Evolutionary conservation across 2,888 invertebrate species (phyloP), one percentile per base, ranked within the genome.

Genomic region (Xestia sexstrigata): DNA sequence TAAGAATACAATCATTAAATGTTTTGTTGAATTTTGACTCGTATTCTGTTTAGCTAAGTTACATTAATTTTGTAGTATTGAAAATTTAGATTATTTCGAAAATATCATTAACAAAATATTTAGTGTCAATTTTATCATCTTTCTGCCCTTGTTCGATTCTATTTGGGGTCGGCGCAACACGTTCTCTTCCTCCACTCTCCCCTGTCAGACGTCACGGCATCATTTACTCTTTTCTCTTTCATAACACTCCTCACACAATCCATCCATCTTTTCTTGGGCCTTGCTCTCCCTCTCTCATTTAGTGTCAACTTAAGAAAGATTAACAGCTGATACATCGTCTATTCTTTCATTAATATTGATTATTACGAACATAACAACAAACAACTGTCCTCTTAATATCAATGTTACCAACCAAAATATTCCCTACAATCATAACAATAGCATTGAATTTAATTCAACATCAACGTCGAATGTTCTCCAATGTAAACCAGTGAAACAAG

Each of bases 401-500:
- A 73, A 52, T 15, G 5, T 23, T 26, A 26, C 20, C 17, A 74
- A 58, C 42, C 26, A 75, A 75, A 75, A 63, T 58, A 75, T 68
- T 11, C 0, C 15, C 9, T 23, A 23, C 20, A 67, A 30, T 63
- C 8, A 23, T 39, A 8, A 49, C n/a, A 82, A 65, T 66, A 5
- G n/a, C n/a, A 70, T 47, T 62, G 8, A 47, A 80, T 66, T 78
- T 47, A 15, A 71, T 55, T 30, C 15, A 26, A 47, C 42, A 49
- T 8, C 39, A 71, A 69, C 39, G 75, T 65, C 45, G 58, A 26
- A 70, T 66, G 30, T 71, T 66, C 26, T n/a, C 20, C 45, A 49
- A 62, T 58, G 62, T 42, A 42, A 70, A 71, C 70, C 26, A 68
- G n/a, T 26, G 13, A 15, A 71, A 74, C 79, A 45, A 67, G 20